Percentiles rank a stretch among this genome's conserved stretches.
phyloP scores from a whole-genome alignment of 2,888 invertebrate genomes.

The Oxyteleia sp. region DNA sequence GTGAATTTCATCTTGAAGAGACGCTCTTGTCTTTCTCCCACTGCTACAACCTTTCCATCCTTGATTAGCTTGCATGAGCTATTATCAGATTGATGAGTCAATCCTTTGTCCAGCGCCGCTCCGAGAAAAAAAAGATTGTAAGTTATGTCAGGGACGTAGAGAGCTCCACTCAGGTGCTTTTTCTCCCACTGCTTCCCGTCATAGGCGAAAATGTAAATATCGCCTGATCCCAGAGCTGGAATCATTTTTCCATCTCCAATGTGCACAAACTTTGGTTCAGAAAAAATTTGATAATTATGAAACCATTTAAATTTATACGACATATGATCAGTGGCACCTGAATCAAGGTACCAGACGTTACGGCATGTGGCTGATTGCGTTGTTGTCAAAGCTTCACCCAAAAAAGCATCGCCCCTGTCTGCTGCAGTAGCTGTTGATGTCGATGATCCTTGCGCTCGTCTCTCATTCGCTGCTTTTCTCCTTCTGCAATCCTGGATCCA shows the following conservation, averaged over 20 bases:
- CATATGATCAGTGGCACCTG: constrained; percentile 20
- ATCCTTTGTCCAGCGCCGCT: constrained; percentile 32
- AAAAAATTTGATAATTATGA: background rate
- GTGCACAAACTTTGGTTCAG: constrained; percentile 16
- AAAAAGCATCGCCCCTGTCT: background rate
- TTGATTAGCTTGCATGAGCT: constrained; percentile 4
- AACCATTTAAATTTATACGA: background rate
- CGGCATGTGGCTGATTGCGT: background rate
- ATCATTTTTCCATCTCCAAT: constrained; percentile 65
- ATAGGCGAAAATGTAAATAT: constrained; percentile 71
- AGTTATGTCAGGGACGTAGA: constrained; percentile 26
- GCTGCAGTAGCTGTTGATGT: too few species aligned
- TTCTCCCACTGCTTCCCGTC: constrained; percentile 62
- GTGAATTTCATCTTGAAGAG: constrained; percentile 37
- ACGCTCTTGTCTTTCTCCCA: constrained; percentile 30
- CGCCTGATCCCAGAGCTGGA: constrained; percentile 62
- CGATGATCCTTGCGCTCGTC: background rate
- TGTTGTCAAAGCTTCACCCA: background rate
- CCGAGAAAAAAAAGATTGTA: constrained; percentile 44
- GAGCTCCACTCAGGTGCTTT: constrained; percentile 15
- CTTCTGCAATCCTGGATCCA: constrained; percentile 44
- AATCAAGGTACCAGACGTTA: constrained; percentile 7
- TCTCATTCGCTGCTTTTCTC: constrained; percentile 30
- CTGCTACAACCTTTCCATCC: constrained; percentile 20
- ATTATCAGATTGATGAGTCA: constrained; percentile 4